Evolutionary conservation across 2,113 vertebrate genomes (phyloP), one percentile per base, ranked within the genome.

Genomic region (Sarotherodon lohbergeri): DNA sequence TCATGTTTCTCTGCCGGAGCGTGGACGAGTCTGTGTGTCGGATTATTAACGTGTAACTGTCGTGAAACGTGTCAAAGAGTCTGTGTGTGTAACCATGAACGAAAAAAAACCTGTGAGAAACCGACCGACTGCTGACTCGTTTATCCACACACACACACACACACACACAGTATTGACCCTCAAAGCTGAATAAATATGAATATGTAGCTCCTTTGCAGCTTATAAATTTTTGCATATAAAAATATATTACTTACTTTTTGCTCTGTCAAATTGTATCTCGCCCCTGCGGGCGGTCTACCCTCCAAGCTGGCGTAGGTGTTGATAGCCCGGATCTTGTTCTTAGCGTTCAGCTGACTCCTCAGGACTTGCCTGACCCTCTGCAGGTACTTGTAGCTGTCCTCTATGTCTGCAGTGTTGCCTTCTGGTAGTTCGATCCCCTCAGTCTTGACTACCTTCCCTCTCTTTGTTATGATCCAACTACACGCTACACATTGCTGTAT

Each of bases 41-140:
- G 56, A 56, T 52, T 27, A 0, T 46, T 46, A 73, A 73, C 8
- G 9, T 82, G 52, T 68, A 39, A 66, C 0, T 63, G 56, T 86
- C 10, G 84, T 90, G 80, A 91, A 78, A 89, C 9, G 87, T 80
- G 90, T 90, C 84, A 76, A 71, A 4, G 41, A 61, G 85, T 81
- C 39, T 66, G 78, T 85, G 41, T 87, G 73, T 91, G 63, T 84
- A 55, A 57, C 55, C 48, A 61, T 55, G 22, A 55, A 73, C 1
- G 57, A 66, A 22, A 59, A 81, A 22, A 80, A 34, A 2, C 39
- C 14, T 76, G 13, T 76, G 43, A 76, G 41, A 76, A 76, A 48
- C 43, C 9, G 16, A 48, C 22, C 16, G 41, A 17, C 41, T 76
- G 2, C 39, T 76, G 68, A 11, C 68, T 76, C 9, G 5, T 76